Evolutionary conservation across 2,113 vertebrate genomes (phyloP).

Genomic region (Pteropus alecto): DNA sequence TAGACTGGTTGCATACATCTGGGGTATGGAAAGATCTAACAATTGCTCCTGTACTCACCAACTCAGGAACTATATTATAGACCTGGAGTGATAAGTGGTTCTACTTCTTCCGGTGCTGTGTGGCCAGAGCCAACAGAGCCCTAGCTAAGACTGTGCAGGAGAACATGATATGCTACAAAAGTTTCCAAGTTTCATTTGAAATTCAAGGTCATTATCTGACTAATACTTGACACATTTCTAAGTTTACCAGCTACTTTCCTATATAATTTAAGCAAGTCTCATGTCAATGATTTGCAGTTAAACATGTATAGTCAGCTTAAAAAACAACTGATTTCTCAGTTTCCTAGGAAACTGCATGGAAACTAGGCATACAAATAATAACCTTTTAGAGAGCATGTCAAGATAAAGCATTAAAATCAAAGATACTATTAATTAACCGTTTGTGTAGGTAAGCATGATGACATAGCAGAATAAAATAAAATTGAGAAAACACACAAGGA

Average conservation of each 20-base stretch:
- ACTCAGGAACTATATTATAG: background rate
- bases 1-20: background rate
- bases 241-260: background rate
- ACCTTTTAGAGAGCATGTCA: background rate
- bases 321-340: conserved; percentile 31
- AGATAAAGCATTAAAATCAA: background rate
- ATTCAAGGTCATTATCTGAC: background rate
- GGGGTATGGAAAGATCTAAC: background rate
- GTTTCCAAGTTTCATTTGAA: background rate
- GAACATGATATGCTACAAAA: background rate
- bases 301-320: conserved; percentile 17
- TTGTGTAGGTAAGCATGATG: background rate
- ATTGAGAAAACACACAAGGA: background rate
- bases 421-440: background rate
- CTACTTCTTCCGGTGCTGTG: background rate
- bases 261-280: background rate
- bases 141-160: background rate
- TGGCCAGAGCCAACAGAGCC: background rate
- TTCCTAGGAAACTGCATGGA: conserved; percentile 37
- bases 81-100: background rate
- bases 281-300: conserved; percentile 2
- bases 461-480: conserved; percentile 23
- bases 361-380: background rate
- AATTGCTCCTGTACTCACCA: background rate
- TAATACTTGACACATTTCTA: background rate